Base-by-base conservation (phyloP, 2,113 vertebrate genomes). In the Choloepus hoffmanni region DNA sequence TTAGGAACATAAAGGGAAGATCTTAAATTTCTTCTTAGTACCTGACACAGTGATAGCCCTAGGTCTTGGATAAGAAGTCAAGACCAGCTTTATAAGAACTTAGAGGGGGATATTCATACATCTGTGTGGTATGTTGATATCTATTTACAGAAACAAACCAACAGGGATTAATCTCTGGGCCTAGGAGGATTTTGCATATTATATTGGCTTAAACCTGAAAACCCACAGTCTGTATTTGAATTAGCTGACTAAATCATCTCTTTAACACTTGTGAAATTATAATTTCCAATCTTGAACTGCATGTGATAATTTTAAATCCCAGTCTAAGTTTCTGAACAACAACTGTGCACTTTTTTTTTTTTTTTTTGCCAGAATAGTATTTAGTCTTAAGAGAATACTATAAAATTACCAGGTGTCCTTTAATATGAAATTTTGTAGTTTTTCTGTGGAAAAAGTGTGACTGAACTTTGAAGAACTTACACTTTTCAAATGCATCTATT, bases 131-230 rank as follows among this genome's bases (percentile, higher is more conserved):
- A 43, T 14, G 33, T 7, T 12, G 15, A 18, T 76, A 70, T 82
- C 79, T 68, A 73, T 72, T n/a, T n/a, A n/a, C 5, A 50, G 11
- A 50, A n/a, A 68, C 86, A 26, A 16, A 89, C 48, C 14, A 85
- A 28, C 70, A 79, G 72, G 63, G 70, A 79, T 62, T 86, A 67
- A 28, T 1, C 26, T 70, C 33, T 86, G 4, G 70, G 23, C 5
- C 23, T 11, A 48, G 18, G 91, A 72, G 70, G 45, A 94, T 95
- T 70, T 79, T 70, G 95, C 63, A 74, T 67, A 86, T 93, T 89
- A 68, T 36, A 26, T 10, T 30, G 36, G 15, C 1, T 70, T 81
- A 62, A 45, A 89, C 9, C 43, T 68, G 55, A 85, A n/a, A 78
- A 24, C 19, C 24, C 11, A 40, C 9, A 83, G 7, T 81, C 33